Evolutionary conservation across 2,113 vertebrate species (phyloP).

Genomic region (Cettia cetti): DNA sequence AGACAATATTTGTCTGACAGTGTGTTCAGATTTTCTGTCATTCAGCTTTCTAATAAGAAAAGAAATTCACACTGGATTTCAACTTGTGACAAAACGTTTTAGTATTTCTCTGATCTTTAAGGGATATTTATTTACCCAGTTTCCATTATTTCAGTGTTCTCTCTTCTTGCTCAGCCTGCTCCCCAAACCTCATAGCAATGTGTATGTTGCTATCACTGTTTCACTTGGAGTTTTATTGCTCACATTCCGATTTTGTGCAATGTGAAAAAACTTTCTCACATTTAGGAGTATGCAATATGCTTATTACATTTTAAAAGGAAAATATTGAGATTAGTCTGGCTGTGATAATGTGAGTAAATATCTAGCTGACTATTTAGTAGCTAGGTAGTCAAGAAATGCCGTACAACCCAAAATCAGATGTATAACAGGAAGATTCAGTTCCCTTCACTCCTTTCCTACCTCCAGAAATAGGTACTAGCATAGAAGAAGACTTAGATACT

Average conservation of each 20-base stretch:
- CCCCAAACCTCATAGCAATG: background rate
- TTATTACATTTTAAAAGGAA: constrained; percentile 53
- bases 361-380: constrained; percentile 55
- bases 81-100: background rate
- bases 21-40: background rate
- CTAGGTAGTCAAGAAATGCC: constrained; percentile 38
- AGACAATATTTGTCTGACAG: background rate
- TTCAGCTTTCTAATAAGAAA: background rate
- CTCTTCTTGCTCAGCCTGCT: background rate
- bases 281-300: background rate
- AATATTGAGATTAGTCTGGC: constrained; percentile 50
- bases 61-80: background rate
- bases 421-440: background rate
- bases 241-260: background rate
- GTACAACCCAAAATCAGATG: constrained; percentile 28
- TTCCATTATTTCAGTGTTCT: background rate
- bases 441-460: background rate
- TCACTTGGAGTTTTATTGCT: background rate
- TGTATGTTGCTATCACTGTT: background rate
- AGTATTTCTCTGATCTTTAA: background rate
- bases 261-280: background rate
- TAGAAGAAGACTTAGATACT: background rate
- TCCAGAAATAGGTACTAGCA: background rate
- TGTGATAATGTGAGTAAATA: constrained; percentile 51
- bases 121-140: background rate